Percentiles rank a stretch among this genome's conserved stretches.
Evolutionary conservation across 2,797 vertebrate species (phyloP).

Genomic region (Lycodopsis pacificus): DNA sequence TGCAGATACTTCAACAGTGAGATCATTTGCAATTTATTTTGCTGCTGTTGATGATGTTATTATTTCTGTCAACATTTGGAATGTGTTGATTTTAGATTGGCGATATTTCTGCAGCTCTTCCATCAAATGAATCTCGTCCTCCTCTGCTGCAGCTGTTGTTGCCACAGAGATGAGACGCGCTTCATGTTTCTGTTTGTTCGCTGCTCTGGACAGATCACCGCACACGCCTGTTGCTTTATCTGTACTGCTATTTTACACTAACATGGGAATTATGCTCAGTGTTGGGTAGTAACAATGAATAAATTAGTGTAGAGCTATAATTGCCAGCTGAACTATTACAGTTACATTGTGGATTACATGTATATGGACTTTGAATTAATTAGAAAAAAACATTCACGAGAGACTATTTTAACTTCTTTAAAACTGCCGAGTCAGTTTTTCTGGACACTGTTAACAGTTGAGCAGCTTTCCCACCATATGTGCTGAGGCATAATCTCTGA

Average conservation of each 20-base stretch:
- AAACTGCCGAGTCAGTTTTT: neutral
- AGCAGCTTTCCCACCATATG: neutral
- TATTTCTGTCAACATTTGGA: neutral
- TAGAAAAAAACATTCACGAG: neutral
- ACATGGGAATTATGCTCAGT: constrained; percentile 25
- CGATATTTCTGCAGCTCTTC: constrained; percentile 6
- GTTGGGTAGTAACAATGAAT: constrained; percentile 30
- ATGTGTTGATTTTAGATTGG: constrained; percentile 3
- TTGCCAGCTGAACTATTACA: constrained; percentile 21
- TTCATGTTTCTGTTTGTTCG: constrained; percentile 17
- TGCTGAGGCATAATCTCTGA: constrained; percentile 19
- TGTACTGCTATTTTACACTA: constrained; percentile 39
- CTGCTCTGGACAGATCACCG: constrained; percentile 40
- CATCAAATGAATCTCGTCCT: neutral
- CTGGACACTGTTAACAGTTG: neutral
- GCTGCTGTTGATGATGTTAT: constrained; percentile 11
- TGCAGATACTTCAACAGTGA: neutral
- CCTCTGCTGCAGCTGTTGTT: constrained; percentile 1
- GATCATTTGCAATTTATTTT: neutral
- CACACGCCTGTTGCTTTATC: constrained; percentile 25
- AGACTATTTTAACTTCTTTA: neutral
- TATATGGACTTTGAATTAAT: constrained; percentile 6
- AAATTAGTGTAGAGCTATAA: constrained; percentile 13
- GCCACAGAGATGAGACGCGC: neutral
- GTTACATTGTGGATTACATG: constrained; percentile 15